Base-by-base conservation (phyloP, 2,113 vertebrate genomes). In the Verasper variegatus region DNA sequence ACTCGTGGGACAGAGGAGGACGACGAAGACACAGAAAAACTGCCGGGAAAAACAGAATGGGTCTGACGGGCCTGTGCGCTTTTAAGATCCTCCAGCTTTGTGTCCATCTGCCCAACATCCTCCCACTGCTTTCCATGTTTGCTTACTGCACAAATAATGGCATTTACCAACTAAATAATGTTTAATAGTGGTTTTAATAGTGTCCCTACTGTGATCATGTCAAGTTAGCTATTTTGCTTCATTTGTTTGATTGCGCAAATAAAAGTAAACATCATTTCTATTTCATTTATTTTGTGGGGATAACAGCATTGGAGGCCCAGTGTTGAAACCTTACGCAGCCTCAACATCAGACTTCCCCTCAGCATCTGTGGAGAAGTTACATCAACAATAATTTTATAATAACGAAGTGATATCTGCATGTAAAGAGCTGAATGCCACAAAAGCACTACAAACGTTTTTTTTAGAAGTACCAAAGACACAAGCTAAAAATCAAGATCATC, bases 41-140 rank as follows among this genome's bases (percentile, higher is more conserved):
- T 90, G 68, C 87, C 86, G 15, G 87, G 85, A 56, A 88, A 82
- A 74, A 85, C 68, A 10, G 89, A 89, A 68, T 87, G 87, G 86
- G 83, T 91, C 42, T 86, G 72, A 86, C 7, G 31, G 6, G 31
- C 31, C 6, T 31, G 31, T 1, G 31, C 6, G 6, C 31, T 7
- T 31, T 31, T 31, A 7, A 6, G 5, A 31, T 31, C 31, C 5
- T 31, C 31, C 31, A 31, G 31, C 31, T 31, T 7, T 7, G 31
- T 7, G 31, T 31, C 31, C 31, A 47, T 71, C 67, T 68, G 68
- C 20, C 21, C 11, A 11, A n/a, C 12, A 61, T 45, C 54, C 51
- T 58, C 24, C 27, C 56, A 62, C 24, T 71, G 4, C 18, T 9
- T 27, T 60, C 21, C 31, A 47, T 1, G 10, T 52, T 63, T 77